phyloP scores from a whole-genome alignment of 2,888 invertebrate genomes.

The Monopis laevigella region DNA sequence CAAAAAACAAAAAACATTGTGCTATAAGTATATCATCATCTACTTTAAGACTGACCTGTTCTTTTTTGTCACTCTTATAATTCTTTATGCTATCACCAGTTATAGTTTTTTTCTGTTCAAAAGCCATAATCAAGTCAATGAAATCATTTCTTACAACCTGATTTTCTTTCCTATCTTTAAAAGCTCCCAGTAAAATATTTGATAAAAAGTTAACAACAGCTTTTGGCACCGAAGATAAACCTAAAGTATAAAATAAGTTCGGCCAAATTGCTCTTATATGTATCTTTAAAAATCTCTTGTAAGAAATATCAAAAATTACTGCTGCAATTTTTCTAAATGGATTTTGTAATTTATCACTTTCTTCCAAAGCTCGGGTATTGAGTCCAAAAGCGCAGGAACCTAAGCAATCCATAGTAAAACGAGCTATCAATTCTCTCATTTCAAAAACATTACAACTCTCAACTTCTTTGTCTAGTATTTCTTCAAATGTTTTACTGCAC shows the following conservation, averaged over 20 bases:
- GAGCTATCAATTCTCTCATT: slow-evolving; percentile 18
- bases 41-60: slow-evolving; percentile 28
- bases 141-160: slow-evolving; percentile 19
- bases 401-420: slow-evolving; percentile 17
- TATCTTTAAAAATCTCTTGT: slow-evolving; percentile 2
- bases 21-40: slow-evolving; percentile 52
- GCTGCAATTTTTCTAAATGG: slow-evolving; percentile 14
- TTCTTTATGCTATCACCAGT: slow-evolving; percentile 19
- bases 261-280: slow-evolving; percentile 16
- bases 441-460: slow-evolving; percentile 16
- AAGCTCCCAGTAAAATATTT: not conserved
- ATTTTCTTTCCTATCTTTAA: slow-evolving; percentile 12
- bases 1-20: slow-evolving; percentile 59
- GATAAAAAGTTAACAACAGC: not conserved
- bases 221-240: not conserved
- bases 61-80: slow-evolving; percentile 18
- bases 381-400: slow-evolving; percentile 17
- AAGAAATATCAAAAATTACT: slow-evolving; percentile 10
- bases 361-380: slow-evolving; percentile 14
- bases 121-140: slow-evolving; percentile 18
- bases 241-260: slow-evolving; percentile 2
- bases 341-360: slow-evolving; percentile 12
- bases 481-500: slow-evolving; percentile 19
- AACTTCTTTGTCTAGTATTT: slow-evolving; percentile 15
- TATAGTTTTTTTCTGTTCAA: slow-evolving; percentile 17